Base-by-base conservation (phyloP, 2,797 vertebrate species). In the Hemitrygon akajei region DNA sequence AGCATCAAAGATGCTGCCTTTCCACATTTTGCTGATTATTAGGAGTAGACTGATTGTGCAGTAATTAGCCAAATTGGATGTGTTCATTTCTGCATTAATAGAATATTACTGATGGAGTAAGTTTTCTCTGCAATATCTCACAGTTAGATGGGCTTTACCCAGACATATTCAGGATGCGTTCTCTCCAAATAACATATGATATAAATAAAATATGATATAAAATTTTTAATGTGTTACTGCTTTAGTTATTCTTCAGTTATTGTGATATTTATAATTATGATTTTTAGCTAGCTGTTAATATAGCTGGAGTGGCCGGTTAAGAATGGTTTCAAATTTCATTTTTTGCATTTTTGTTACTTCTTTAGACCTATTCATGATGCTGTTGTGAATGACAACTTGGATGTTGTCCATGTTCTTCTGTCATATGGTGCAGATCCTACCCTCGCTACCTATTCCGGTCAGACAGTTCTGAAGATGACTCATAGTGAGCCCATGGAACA, bases 391-490 rank as follows among this genome's bases (percentile, higher is more conserved):
- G 99, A 99, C 96, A 99, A 99, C 97, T 96, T 99, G 93, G 97
- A 98, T 25, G 98, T 98, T 66, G 98, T 99, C 94, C 99, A 98
- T 98, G 96, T 99, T 95, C 97, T 99, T 93, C 97, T 99, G 94
- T 99, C 98, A 94, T 99, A 99, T 63, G 98, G 98, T 0, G 99
- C 99, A 1, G 99, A 99, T 95, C 98, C 98, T 1, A 99, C 98
- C 0, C 97, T 99, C 95, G 98, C 99, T 91, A 99, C 98, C 3
- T 99, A 99, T 95, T 99, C 99, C 0, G 99, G 99, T 93, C 98
- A 99, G 96, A 99, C 98, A 0, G 98, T 98, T 0, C 97, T 99
- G 96, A 99, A 98, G 95, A 94, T 99, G 94, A 98, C 99, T 94
- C 98, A 98, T 94, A 99, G 98, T 2, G 96, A 97, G 0, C 96